Conservation (phyloP, 2,113 vertebrate genomes). For the Pyxicephalus adspersus region DNA sequence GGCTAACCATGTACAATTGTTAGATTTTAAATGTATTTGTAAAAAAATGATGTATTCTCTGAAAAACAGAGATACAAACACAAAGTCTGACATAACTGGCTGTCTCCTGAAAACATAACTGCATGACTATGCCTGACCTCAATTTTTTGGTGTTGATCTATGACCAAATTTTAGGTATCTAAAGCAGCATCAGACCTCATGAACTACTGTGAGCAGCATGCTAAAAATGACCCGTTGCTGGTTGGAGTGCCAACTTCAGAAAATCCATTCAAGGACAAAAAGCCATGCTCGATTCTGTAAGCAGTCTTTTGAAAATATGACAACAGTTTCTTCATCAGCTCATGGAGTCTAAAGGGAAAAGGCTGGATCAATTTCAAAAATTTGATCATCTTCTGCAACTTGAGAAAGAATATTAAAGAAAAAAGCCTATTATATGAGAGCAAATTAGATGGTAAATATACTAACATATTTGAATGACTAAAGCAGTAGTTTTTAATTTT, state of each 20-base stretch:
- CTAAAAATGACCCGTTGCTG: conserved; percentile 88
- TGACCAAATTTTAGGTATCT: conserved; percentile 77
- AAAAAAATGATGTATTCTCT: too few relatives aligned
- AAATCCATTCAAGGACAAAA: conserved; percentile 98
- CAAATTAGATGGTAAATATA: conserved; percentile 19
- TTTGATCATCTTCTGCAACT: neutral
- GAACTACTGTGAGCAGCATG: conserved; percentile 95
- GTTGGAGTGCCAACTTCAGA: conserved; percentile 93
- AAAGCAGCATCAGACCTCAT: conserved; percentile 93
- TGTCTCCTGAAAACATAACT: too few relatives aligned
- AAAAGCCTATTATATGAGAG: conserved; percentile 31
- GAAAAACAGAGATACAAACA: too few relatives aligned
- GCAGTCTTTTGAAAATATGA: conserved; percentile 42
- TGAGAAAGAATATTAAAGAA: conserved; percentile 20
- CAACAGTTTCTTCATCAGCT: neutral
- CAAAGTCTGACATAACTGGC: too few relatives aligned
- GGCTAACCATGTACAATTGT: too few relatives aligned
- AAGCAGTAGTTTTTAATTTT: conserved; percentile 1
- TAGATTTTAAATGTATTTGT: too few relatives aligned
- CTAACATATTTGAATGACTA: conserved; percentile 21
- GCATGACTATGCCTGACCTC: too few relatives aligned
- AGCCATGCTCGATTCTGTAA: conserved; percentile 94
- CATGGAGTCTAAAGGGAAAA: neutral
- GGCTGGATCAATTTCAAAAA: neutral
- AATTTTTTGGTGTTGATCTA: neutral